Evolutionary conservation across 2,113 vertebrate species (phyloP), one percentile per base, ranked within the genome.

Genomic region (Mustela nigripes): DNA sequence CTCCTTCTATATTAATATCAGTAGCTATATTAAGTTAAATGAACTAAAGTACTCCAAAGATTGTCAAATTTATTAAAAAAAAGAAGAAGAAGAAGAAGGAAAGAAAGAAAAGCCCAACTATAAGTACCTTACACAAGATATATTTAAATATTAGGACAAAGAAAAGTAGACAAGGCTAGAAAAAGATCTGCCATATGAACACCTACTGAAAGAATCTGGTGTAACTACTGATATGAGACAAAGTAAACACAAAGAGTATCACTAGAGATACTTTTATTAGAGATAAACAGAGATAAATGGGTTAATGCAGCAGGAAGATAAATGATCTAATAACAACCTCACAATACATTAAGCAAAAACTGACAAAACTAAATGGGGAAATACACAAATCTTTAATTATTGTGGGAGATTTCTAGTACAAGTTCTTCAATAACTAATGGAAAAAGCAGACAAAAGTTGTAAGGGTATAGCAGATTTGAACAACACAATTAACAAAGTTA

Each of bases 11-110:
- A n/a, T n/a, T n/a, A n/a, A 83, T 62, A 63, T 91, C 53, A 56
- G 18, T 69, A 79, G 31, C 78, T 71, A 18, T 53, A 45, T 78
- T 91, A 76, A 60, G 14, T 87, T 82, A 91, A 87, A 82, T 42
- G 33, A 82, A 83, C 11, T 96, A 63, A 88, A 92, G 79, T 89
- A 65, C 26, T 73, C 58, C 50, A 92, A 88, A 53, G 28, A 56
- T 65, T 94, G 26, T 92, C 36, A 94, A 1, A 79, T 36, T 60
- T 7, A 7, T 12, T 33, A 76, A 31, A 42, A 74, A 7, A 42
- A 45, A 45, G 42, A 42, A 42, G 42, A 42, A 42, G 14, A n/a
- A n/a, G 16, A n/a, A n/a, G 31, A 67, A 67, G 2, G 33, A 36
- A 69, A 69, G 33, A 69, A 69, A n/a, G 33, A n/a, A 69, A 69